Percentiles rank a stretch among this genome's conserved stretches.
These are phyloP conservation scores for Gadus macrocephalus DNA, from an alignment of 2,113 vertebrate genomes.

Conservation along the genomic window DNA sequence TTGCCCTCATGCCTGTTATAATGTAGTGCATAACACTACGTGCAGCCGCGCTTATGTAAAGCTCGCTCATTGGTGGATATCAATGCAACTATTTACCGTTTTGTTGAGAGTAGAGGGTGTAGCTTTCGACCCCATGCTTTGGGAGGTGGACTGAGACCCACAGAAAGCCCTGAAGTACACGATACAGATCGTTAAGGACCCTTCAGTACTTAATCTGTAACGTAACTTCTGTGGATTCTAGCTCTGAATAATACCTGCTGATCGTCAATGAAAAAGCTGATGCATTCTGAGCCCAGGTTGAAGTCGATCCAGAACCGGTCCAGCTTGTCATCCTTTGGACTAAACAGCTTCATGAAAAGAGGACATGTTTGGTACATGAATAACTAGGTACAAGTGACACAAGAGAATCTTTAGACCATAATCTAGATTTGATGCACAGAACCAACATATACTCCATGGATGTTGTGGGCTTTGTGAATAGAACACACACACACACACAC, in stretches of 20 bases:
- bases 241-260: constrained; percentile 66
- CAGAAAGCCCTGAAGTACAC: constrained; percentile 67
- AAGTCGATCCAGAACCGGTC: constrained; percentile 94
- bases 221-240: background rate
- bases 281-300: constrained; percentile 77
- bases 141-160: constrained; percentile 81
- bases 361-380: too few species aligned
- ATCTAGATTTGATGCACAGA: too few species aligned
- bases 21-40: too few species aligned
- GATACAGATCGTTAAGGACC: background rate
- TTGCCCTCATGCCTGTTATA: too few species aligned
- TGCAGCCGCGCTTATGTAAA: too few species aligned
- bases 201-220: background rate
- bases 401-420: too few species aligned
- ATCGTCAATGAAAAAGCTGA: constrained; percentile 84
- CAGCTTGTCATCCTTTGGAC: constrained; percentile 81
- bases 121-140: constrained; percentile 67
- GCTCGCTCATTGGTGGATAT: too few species aligned
- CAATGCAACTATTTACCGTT: constrained; percentile 22
- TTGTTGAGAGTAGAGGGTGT: constrained; percentile 47
- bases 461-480: too few species aligned
- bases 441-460: too few species aligned
- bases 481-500: too few species aligned
- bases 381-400: too few species aligned
- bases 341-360: constrained; percentile 71